Evolutionary conservation across 2,797 vertebrate species (phyloP).

Genomic region (Hippopotamyrus pictus): DNA sequence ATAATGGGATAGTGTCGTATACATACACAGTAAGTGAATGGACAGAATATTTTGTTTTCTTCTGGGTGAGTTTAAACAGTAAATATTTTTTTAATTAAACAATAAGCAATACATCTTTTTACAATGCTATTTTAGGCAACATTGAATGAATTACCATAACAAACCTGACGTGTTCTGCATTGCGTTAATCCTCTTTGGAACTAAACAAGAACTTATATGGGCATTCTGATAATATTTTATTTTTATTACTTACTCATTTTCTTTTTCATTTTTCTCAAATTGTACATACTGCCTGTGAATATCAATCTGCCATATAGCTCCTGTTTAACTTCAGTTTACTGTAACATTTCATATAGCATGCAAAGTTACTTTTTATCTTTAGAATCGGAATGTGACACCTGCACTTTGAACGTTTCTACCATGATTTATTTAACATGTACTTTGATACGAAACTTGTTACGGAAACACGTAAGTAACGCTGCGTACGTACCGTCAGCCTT

Average conservation of each 20-base stretch:
- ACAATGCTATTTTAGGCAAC: not conserved
- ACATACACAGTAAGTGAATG: not conserved
- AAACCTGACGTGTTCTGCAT: not conserved
- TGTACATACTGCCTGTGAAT: not conserved
- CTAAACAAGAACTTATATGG: not conserved
- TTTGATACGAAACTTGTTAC: not conserved
- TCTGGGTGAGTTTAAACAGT: not conserved
- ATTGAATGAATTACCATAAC: not conserved
- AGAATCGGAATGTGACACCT: not conserved
- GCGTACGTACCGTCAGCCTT: not conserved
- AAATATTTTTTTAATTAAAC: not conserved
- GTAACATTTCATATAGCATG: not conserved
- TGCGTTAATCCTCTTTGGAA: not conserved
- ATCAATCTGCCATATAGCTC: not conserved
- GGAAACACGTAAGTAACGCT: not conserved
- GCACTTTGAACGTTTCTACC: not conserved
- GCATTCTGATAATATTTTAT: not conserved
- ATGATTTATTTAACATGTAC: not conserved
- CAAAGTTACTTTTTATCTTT: not conserved
- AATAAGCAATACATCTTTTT: not conserved
- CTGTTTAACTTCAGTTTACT: not conserved
- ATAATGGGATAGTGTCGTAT: not conserved
- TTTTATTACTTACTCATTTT: not conserved
- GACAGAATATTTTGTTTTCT: not conserved
- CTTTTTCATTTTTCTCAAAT: not conserved